Percentiles rank a stretch among this genome's conserved stretches.
Conservation (phyloP, 2,113 vertebrate species). For the Pelecanus crispus region DNA sequence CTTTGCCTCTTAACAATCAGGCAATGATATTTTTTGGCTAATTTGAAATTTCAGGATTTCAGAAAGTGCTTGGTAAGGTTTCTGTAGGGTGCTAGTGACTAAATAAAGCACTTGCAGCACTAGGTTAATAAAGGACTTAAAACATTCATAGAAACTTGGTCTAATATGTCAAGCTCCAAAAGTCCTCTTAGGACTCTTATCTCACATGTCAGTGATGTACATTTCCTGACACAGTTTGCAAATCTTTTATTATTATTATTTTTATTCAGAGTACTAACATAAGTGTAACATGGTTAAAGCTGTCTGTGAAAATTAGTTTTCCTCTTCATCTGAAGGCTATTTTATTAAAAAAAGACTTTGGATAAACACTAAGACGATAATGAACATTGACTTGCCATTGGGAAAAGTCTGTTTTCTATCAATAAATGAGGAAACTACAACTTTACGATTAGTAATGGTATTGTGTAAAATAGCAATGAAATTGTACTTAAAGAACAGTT, state of each 20-base stretch:
- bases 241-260: neutral
- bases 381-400: neutral
- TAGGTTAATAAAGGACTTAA: neutral
- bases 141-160: neutral
- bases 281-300: neutral
- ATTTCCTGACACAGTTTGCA: neutral
- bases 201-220: neutral
- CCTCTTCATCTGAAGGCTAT: neutral
- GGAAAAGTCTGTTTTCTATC: neutral
- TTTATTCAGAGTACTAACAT: neutral
- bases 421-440: neutral
- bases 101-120: neutral
- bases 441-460: neutral
- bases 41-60: neutral
- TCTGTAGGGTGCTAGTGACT: neutral
- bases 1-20: neutral
- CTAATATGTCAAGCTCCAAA: neutral
- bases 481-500: neutral
- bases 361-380: neutral
- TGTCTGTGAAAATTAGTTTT: neutral
- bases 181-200: neutral
- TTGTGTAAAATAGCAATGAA: neutral
- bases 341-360: neutral
- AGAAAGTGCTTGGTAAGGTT: neutral
- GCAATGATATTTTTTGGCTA: neutral